Base-by-base conservation (phyloP, 2,888 invertebrate species). In the Plebejus argus region DNA sequence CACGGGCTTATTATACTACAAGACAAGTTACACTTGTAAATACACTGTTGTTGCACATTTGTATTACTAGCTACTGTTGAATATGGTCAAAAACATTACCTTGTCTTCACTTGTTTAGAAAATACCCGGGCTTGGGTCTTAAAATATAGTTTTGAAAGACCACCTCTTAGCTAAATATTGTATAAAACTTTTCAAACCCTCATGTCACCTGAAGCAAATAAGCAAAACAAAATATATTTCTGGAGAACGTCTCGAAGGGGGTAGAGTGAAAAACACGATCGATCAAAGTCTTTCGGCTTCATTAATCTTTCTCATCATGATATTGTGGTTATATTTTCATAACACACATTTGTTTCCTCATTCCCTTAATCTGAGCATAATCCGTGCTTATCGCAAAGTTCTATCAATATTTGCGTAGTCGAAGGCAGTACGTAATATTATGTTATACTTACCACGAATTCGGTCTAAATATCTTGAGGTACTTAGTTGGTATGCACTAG, bases 281-380 rank as follows among this genome's bases (percentile, higher is more conserved):
- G 89, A 92, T 93, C 91, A 92, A 91, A 90, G 91, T 91, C 91
- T 89, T 90, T 90, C 87, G 86, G 88, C 83, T 91, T 92, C 92
- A 93, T 93, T 91, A 92, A 93, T 92, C 92, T 91, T 90, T 88
- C 90, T 91, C 91, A 91, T 92, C 90, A 92, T 81, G 82, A 83
- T 82, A n/a, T n/a, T n/a, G 83, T 56, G 78, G 76, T 76, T 79
- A 88, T 88, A 88, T 89, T 89, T 91, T 86, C 86, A 86, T 83
- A 84, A 88, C 87, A 86, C 89, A 88, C 87, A 85, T 86, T 85
- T 85, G 86, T 89, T 91, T 88, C 86, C 86, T 85, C 86, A 87
- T 89, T 88, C 86, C 81, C 83, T 85, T 87, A 84, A 87, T 87
- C 78, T 76, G 72, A 70, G 76, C 77, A 78, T 77, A 77, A 78